phyloP scores from a whole-genome alignment of 2,113 vertebrate species.

The Anguilla japonica region DNA sequence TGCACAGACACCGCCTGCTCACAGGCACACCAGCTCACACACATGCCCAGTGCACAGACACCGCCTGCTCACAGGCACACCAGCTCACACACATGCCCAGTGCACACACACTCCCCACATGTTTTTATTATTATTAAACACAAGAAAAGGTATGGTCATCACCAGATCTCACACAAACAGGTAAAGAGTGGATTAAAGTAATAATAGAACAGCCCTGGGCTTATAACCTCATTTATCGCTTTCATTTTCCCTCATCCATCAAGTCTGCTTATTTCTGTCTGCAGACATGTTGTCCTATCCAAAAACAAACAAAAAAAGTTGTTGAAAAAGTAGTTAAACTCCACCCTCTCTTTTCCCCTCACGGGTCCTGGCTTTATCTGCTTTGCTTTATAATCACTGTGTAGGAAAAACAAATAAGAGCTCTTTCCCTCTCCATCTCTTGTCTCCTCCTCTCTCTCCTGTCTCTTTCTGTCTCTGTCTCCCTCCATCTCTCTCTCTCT shows the following conservation, averaged over 20 bases:
- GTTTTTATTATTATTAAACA: no score
- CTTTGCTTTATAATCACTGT: slow-evolving; percentile 43
- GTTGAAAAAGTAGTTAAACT: slow-evolving; percentile 1
- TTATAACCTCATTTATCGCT: not conserved
- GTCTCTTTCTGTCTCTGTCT: slow-evolving; percentile 32
- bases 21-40: no score
- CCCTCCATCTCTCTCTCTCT: not conserved
- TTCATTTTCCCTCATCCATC: not conserved
- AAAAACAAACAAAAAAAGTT: not conserved
- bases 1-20: not conserved
- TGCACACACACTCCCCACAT: no score
- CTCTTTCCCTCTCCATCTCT: slow-evolving; percentile 43
- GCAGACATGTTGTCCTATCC: not conserved
- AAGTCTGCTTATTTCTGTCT: slow-evolving; percentile 5
- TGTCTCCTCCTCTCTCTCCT: slow-evolving; percentile 16
- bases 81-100: no score
- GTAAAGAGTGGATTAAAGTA: no score
- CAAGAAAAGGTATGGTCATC: no score
- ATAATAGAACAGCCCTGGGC: slow-evolving; percentile 3
- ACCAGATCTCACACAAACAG: no score
- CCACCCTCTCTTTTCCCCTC: slow-evolving; percentile 35
- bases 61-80: slow-evolving; percentile 9
- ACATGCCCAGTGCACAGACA: slow-evolving; percentile 41
- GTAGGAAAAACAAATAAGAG: slow-evolving; percentile 51
- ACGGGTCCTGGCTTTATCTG: slow-evolving; percentile 39